Conservation (phyloP, 2,797 vertebrate species). For the Carcharodon carcharias region DNA sequence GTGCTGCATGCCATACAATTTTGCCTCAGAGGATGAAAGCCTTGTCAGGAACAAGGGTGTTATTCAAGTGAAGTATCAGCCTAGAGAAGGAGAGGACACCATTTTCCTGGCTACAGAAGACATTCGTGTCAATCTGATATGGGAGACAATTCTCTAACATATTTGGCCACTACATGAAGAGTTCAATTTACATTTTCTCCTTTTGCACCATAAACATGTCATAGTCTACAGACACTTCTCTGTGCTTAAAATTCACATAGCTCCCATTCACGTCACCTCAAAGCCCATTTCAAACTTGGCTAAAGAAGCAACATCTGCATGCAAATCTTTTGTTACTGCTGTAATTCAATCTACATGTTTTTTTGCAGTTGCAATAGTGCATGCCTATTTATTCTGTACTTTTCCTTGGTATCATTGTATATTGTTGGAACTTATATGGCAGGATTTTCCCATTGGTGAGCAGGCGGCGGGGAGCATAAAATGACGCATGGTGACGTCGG, state of each 20-base stretch:
- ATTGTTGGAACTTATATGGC: neutral
- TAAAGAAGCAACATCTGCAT: neutral
- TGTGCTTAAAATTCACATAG: neutral
- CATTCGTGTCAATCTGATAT: neutral
- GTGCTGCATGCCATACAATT: neutral
- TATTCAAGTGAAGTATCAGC: neutral
- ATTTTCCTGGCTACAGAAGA: neutral
- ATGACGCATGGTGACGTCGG: no score
- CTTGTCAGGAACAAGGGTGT: neutral
- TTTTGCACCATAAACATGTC: neutral
- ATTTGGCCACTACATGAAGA: neutral
- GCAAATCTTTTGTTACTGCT: neutral
- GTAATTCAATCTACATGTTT: neutral
- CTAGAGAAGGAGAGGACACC: neutral
- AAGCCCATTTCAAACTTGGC: neutral
- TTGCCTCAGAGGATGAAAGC: neutral
- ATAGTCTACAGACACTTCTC: neutral
- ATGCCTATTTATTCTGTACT: neutral
- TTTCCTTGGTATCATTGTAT: neutral
- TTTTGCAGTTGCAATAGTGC: neutral
- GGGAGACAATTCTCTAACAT: neutral
- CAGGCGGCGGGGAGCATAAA: no score
- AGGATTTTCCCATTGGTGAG: no score
- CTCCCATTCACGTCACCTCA: neutral
- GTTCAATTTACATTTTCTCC: neutral